Evolutionary conservation across 2,797 vertebrate genomes (phyloP).

Genomic region (Malurus splendens): DNA sequence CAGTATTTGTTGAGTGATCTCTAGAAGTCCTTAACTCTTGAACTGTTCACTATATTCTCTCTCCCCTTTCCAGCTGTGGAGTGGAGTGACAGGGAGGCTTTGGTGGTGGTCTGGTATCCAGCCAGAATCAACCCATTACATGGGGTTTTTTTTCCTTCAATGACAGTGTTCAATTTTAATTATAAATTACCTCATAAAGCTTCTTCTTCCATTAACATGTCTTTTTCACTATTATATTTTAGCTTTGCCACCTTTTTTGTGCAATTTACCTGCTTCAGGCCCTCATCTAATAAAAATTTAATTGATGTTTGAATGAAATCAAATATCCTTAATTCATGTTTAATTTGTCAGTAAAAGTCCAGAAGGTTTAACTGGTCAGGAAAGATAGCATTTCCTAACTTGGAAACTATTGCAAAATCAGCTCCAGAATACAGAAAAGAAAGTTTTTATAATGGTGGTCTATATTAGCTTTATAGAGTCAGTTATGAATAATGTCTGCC

Average conservation of each 20-base stretch:
- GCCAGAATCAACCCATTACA: background rate
- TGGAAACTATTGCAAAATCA: background rate
- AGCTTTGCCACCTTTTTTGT: background rate
- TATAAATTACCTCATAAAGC: background rate
- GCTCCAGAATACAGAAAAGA: background rate
- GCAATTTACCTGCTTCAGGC: background rate
- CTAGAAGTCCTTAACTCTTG: background rate
- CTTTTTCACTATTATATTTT: background rate
- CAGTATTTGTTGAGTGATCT: background rate
- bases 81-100: background rate
- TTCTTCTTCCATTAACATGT: background rate
- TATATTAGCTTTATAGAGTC: background rate
- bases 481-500: background rate
- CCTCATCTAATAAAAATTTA: background rate
- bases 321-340: background rate
- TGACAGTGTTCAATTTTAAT: background rate
- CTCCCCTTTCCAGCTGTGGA: background rate
- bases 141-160: accelerated
- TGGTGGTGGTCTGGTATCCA: background rate
- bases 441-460: background rate
- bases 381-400: background rate
- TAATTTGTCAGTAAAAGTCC: background rate
- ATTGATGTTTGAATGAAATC: background rate
- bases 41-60: background rate
- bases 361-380: background rate